Percentiles rank a stretch among this genome's conserved stretches.
Evolutionary conservation across 2,888 invertebrate genomes (phyloP).

Genomic region (Macaria notata): DNA sequence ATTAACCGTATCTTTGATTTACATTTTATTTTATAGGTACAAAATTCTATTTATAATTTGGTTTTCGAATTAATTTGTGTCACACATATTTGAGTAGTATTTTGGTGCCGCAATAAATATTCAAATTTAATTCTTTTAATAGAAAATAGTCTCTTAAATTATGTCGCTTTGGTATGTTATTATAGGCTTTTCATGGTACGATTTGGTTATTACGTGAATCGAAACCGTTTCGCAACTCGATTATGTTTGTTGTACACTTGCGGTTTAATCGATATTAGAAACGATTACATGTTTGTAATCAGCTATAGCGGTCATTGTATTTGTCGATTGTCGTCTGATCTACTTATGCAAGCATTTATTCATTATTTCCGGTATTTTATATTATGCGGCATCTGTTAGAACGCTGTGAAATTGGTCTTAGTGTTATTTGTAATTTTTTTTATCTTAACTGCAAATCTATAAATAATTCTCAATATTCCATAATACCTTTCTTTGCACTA

Average conservation of each 20-base stretch:
- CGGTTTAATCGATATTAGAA: conserved; percentile 47
- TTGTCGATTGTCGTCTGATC: conserved; percentile 13
- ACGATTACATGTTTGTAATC: conserved; percentile 38
- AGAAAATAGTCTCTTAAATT: background rate
- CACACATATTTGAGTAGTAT: background rate
- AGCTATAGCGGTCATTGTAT: conserved; percentile 15
- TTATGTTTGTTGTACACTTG: conserved; percentile 25
- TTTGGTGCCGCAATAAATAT: conserved; percentile 1
- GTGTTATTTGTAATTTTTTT: no score
- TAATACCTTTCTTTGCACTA: no score
- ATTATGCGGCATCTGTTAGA: no score
- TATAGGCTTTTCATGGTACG: background rate
- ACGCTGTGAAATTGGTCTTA: no score
- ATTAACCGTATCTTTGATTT: no score
- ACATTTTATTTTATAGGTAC: background rate
- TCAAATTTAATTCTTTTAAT: conserved; percentile 6
- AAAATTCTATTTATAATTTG: background rate
- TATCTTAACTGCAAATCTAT: no score
- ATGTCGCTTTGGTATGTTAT: conserved; percentile 1
- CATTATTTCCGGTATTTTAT: conserved; percentile 13
- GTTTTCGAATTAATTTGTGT: background rate
- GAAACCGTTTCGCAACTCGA: conserved; percentile 19
- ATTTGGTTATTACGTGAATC: conserved; percentile 12
- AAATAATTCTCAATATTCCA: no score
- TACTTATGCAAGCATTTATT: conserved; percentile 9